These are phyloP conservation scores for Hedya salicella DNA, from an alignment of 2,888 invertebrate species.

Conservation along the genomic window DNA sequence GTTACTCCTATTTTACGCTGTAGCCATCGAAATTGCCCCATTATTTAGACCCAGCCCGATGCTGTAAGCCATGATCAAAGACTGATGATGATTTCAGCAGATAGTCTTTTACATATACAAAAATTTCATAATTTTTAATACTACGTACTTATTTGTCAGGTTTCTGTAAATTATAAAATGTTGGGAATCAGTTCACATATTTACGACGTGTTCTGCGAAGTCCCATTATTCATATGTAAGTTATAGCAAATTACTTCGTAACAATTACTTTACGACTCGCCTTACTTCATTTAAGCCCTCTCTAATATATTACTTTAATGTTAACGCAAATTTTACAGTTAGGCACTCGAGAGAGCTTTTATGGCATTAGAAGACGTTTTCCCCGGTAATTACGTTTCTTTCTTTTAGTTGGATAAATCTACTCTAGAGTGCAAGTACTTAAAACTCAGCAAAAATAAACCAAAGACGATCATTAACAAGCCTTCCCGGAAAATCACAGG, in stretches of 20 bases:
- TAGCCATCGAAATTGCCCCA: no score
- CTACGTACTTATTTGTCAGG: neutral
- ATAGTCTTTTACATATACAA: neutral
- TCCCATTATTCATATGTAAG: conserved; percentile 22
- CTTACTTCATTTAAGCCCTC: neutral
- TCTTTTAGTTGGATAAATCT: neutral
- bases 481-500: neutral
- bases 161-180: neutral
- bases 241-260: conserved; percentile 16
- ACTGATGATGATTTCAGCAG: no score
- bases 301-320: conserved; percentile 14
- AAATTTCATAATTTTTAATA: neutral
- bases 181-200: conserved; percentile 2
- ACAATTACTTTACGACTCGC: conserved; percentile 25
- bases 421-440: neutral
- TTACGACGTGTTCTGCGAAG: conserved; percentile 17
- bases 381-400: neutral
- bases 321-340: neutral
- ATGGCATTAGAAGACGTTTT: neutral
- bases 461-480: neutral
- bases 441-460: neutral
- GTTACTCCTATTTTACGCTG: no score
- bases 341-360: neutral
- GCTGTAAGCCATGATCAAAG: no score
- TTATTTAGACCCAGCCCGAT: no score